Base-by-base conservation (phyloP, 2,797 vertebrate species). In the Lophotriccus pileatus region DNA sequence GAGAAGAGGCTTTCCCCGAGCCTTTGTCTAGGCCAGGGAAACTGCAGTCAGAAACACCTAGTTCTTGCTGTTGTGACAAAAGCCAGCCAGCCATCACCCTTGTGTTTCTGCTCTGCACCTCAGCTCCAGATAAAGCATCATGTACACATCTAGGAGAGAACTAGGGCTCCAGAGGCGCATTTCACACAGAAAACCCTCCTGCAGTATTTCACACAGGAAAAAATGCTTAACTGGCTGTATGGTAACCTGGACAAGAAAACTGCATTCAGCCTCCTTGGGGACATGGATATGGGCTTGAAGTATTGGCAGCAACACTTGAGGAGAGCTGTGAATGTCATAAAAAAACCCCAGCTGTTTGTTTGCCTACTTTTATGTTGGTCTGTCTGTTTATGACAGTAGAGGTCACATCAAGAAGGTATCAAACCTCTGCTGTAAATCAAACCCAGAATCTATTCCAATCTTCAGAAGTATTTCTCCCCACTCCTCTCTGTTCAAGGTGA, bases 351-450 rank as follows among this genome's bases (percentile, higher is more conserved):
- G 41, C 64, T 83, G 37, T 88, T 89, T 92, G n/a, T 85, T 94
- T 82, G 64, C 24, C 56, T 74, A 34, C 36, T 83, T 84, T 67
- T 68, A 77, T 37, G 52, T 80, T 78, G 55, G 25, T 84, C 58
- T 3, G 0, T 77, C 66, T 84, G 32, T 90, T 87, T 83, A 78
- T 59, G 67, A 37, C 52, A 91, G 47, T 36, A 78, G 63, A 62
- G 76, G 62, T 81, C 77, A 88, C 60, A 88, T 82, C 63, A 81
- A 88, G 59, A 27, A 88, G 47, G 37, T 36, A 82, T 81, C 37
- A 88, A 94, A 90, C 52, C 55, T 87, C 84, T 89, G 56, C 10
- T 83, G 41, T 87, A 95, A 93, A 74, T 78, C 64, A 68, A 84
- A 90, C 28, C 39, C 44, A 77, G 60, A 93, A 84, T 68, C 76